Evolutionary conservation across 2,113 vertebrate species (phyloP), one percentile per base, ranked within the genome.

Genomic region (Coptodon bakossiorum): DNA sequence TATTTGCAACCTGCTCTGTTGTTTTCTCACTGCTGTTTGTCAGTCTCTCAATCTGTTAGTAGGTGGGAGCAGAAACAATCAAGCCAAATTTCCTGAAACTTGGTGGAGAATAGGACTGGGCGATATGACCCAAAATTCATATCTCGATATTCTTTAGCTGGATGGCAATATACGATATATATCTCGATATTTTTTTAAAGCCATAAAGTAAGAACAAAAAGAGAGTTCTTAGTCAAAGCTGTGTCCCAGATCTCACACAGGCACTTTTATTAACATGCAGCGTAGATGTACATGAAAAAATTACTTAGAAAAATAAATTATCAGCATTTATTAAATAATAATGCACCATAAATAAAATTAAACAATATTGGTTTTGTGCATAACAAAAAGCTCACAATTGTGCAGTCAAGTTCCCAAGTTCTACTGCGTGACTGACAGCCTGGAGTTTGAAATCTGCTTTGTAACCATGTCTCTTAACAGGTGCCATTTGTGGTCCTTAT

Each of bases 361-460:
- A 57, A 0, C 13, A 29, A 57, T 9, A 24, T 57, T 29, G 56
- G 29, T 29, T 57, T 29, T 57, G 56, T 57, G 56, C 13, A 57
- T 29, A 29, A 16, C 0, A 16, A 57, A 57, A 2, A 8, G 4
- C 56, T 57, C 56, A 57, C 0, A 57, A 57, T 5, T 57, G 24
- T 54, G n/a, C n/a, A 54, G 53, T 54, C 53, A 54, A 24, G 6
- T 1, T 54, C 53, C n/a, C 6, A 54, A 24, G 0, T 54, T 54
- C 53, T 54, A 1, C 53, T 54, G 6, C 1, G 4, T 14, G 0
- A 57, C 54, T 57, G 54, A 27, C 1, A 56, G 54, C 54, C 22
- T 57, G 22, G 3, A 57, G 54, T 57, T 57, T 57, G 54, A 57
- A 57, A 8, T 57, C 54, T 22, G 27, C 54, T 8, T 57, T 8